A percentile compares a stretch with the other conserved stretches of the same genome.
Conservation (phyloP, 2,113 vertebrate genomes). For the Phodopus roborovskii region DNA sequence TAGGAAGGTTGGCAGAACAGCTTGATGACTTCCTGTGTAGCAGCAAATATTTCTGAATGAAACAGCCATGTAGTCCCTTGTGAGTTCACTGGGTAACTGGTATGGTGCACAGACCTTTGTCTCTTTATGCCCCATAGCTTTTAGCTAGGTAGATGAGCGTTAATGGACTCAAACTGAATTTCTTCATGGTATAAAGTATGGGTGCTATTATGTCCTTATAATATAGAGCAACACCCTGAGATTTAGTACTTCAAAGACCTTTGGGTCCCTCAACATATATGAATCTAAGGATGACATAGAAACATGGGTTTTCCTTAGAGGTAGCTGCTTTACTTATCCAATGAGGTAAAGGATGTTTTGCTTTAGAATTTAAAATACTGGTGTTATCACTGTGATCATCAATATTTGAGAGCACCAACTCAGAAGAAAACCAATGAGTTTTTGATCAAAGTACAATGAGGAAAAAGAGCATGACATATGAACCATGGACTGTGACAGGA, state of each 20-base stretch:
- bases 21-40: not conserved
- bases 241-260: not conserved
- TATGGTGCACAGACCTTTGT: not conserved
- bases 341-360: not conserved
- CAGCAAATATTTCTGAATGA: not conserved
- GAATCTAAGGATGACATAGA: not conserved
- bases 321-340: not conserved
- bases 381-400: not conserved
- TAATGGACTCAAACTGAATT: slow-evolving; percentile 14
- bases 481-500: not conserved
- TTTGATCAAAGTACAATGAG: not conserved
- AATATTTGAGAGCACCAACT: not conserved
- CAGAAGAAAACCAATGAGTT: not conserved
- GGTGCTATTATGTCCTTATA: not conserved
- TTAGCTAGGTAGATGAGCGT: not conserved
- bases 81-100: not conserved
- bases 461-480: not conserved
- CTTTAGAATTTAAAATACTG: not conserved
- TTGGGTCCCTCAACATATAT: not conserved
- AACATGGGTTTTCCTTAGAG: not conserved
- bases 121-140: not conserved
- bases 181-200: not conserved
- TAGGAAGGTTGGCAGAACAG: not conserved
- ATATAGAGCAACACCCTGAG: not conserved
- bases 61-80: not conserved